phyloP scores from a whole-genome alignment of 2,888 invertebrate genomes.

The Noctua fimbriata region DNA sequence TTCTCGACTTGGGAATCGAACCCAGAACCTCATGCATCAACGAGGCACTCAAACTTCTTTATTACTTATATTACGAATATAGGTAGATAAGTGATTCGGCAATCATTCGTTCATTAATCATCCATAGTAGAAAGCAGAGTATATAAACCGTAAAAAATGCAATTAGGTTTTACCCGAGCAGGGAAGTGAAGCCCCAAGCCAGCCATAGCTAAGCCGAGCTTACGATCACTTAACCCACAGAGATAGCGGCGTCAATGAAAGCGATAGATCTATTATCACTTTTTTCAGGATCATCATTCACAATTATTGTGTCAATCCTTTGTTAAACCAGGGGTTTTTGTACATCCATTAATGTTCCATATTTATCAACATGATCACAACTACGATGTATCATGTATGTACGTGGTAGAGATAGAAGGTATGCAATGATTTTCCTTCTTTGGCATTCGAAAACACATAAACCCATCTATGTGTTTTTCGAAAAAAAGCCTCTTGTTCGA shows the following conservation, averaged over 20 bases:
- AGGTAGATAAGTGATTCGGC: not conserved
- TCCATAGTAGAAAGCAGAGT: not conserved
- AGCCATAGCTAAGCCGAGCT: conserved; percentile 1
- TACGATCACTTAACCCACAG: conserved; percentile 23
- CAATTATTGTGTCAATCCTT: conserved; percentile 33
- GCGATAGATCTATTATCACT: conserved; percentile 23
- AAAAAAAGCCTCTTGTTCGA: not conserved
- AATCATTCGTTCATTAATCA: not conserved
- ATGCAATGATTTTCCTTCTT: not conserved
- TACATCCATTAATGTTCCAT: conserved; percentile 26
- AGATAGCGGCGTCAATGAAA: conserved; percentile 31
- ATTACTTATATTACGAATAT: not conserved
- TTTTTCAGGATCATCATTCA: conserved; percentile 24
- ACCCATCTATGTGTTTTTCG: not conserved
- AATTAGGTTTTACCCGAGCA: conserved; percentile 17
- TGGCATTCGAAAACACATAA: not conserved
- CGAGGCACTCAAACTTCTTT: too few relatives aligned
- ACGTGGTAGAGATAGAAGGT: not conserved
- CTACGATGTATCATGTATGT: not conserved
- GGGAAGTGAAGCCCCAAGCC: conserved; percentile 2
- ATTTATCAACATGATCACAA: conserved; percentile 14
- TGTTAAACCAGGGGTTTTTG: conserved; percentile 15
- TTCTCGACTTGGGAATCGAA: too few relatives aligned
- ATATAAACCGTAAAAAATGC: conserved; percentile 1
- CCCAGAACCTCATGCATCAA: too few relatives aligned